Conservation (phyloP, 1,140 invertebrate genomes). For the Monomorium pharaonis region DNA sequence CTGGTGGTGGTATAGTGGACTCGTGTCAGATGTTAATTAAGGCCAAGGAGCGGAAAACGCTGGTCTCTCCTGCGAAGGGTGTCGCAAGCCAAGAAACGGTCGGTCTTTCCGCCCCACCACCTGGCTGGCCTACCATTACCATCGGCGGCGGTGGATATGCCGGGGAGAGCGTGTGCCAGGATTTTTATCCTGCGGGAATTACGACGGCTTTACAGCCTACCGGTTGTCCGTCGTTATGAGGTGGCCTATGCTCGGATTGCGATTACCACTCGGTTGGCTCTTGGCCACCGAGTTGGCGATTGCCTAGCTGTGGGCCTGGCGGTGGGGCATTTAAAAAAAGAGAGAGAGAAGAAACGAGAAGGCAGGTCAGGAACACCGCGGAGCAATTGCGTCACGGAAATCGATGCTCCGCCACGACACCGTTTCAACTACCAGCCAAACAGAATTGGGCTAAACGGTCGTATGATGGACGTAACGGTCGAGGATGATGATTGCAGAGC, state of each 20-base stretch:
- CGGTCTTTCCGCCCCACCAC: constrained; percentile 57
- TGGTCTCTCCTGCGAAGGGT: constrained; percentile 76
- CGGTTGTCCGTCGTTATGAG: constrained; percentile 77
- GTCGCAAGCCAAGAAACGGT: constrained; percentile 80
- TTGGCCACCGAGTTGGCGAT: constrained; percentile 31
- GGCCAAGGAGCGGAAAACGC: constrained; percentile 83
- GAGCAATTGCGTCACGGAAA: constrained; percentile 67
- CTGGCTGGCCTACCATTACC: constrained; percentile 14
- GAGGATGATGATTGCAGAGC: constrained; percentile 12
- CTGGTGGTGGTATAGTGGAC: constrained; percentile 71
- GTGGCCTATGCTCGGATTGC: constrained; percentile 70
- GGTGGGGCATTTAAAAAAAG: constrained; percentile 60
- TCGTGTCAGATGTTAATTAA: constrained; percentile 84
- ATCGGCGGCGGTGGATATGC: neutral
- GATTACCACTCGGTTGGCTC: constrained; percentile 60
- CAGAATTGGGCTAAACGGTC: constrained; percentile 14
- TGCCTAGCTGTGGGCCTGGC: neutral
- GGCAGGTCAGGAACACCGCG: constrained; percentile 72
- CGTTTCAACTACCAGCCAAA: constrained; percentile 47
- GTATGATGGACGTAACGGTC: neutral
- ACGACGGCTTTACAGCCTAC: constrained; percentile 76
- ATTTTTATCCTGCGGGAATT: constrained; percentile 81
- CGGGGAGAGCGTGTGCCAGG: constrained; percentile 76
- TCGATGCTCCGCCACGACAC: constrained; percentile 34
- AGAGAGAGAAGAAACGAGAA: constrained; percentile 45